phyloP scores from a whole-genome alignment of 2,888 invertebrate genomes.

The Drosophila bunnanda region DNA sequence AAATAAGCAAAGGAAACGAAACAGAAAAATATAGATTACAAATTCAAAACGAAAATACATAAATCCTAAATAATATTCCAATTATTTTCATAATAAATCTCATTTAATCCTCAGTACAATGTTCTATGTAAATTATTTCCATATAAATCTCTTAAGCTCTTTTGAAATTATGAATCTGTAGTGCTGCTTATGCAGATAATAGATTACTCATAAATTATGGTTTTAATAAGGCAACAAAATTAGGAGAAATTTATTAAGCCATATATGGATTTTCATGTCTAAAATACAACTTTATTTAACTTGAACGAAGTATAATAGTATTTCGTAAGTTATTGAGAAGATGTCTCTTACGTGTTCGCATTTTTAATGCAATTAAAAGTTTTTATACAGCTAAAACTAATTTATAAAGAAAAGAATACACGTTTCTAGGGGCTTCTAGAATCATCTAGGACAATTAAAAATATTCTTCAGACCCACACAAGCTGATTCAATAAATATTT shows the following conservation, averaged over 20 bases:
- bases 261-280: background rate
- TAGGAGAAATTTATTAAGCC: background rate
- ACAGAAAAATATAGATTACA: background rate
- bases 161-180: constrained; percentile 13
- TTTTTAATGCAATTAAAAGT: background rate
- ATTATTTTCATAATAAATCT: constrained; percentile 16
- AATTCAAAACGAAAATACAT: background rate
- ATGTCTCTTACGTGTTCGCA: background rate
- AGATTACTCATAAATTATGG: background rate
- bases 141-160: background rate
- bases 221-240: background rate
- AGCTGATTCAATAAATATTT: constrained; percentile 2
- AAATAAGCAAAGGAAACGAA: constrained; percentile 2
- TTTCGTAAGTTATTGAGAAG: background rate
- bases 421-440: background rate
- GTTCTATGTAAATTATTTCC: background rate
- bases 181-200: background rate
- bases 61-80: background rate
- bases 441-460: background rate
- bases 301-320: too few relatives aligned
- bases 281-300: background rate
- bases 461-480: background rate
- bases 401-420: background rate
- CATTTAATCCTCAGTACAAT: background rate
- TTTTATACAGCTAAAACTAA: background rate